Base-by-base conservation (phyloP, 2,888 invertebrate genomes). In the Sphecodes monilicornis region DNA sequence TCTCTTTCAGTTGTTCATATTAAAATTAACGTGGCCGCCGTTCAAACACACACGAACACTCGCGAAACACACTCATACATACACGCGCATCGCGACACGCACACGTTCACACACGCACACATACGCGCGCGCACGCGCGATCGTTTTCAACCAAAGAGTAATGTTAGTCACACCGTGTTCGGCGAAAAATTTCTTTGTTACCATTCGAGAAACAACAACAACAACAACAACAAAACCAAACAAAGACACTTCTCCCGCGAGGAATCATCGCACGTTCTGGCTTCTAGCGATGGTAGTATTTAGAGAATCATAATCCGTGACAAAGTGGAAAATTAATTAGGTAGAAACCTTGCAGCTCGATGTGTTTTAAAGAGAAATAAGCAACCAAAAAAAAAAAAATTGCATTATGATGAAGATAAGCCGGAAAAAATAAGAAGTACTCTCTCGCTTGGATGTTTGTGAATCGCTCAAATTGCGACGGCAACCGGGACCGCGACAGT, bases 21-120 rank as follows among this genome's bases (percentile, higher is more conserved):
- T 92, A 89, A 91, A 92, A 92, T 93, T 91, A 90, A 92, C 90
- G 89, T 85, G 39, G 57, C 64, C 39, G 68, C 32, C 78, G 87
- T 70, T 70, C 32, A 46, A 29, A 72, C 18, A 76, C 54, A 39
- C 13, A 78, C 41, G 46, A 26, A 82, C 64, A 76, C 32, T 2
- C 26, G 11, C 6, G 2, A 69, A n/a, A 41, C 46, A n/a, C 26
- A 46, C 46, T 5, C 18, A 16, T 43, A 16, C n/a, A 54, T 4
- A n/a, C 18, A 32, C 64, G 50, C 43, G 78, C 80, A 64, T 66
- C 26, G 36, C n/a, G 26, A 66, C 64, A 69, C 26, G 13, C 29
- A 78, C 60, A 66, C 50, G 18, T 1, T 32, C 64, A 22, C 18
- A 22, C 32, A 18, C 16, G 8, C 32, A 18, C 64, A 22, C 3